phyloP scores from a whole-genome alignment of 2,888 invertebrate genomes.

The Lasius platythorax region DNA sequence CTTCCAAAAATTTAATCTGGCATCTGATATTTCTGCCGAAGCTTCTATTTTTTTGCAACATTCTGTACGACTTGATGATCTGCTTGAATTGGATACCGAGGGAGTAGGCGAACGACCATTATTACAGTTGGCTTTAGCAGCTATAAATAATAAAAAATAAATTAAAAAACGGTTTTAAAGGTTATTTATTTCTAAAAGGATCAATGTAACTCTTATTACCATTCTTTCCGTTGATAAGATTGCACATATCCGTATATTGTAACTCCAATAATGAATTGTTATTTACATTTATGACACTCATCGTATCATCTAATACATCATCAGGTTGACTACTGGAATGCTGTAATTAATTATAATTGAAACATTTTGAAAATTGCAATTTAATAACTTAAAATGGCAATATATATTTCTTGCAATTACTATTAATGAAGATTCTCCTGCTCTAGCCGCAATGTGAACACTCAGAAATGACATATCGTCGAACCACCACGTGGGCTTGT shows the following conservation, averaged over 20 bases:
- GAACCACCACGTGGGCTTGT: not conserved
- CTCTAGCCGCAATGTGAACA: not conserved
- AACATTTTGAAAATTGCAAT: not conserved
- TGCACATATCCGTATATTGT: not conserved
- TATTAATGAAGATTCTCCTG: not conserved
- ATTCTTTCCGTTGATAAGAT: not conserved
- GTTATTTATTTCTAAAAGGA: not conserved
- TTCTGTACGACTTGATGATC: not conserved
- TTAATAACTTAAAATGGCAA: not conserved
- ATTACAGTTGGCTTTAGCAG: not conserved
- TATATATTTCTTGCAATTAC: constrained; percentile 1
- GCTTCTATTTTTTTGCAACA: not conserved
- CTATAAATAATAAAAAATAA: not conserved
- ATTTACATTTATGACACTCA: not conserved
- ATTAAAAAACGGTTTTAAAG: constrained; percentile 1
- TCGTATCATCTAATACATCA: not conserved
- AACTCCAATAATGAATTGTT: not conserved
- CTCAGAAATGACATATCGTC: not conserved
- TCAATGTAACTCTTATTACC: not conserved
- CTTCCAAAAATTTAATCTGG: not conserved
- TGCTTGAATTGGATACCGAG: not conserved
- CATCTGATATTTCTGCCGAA: not conserved
- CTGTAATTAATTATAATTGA: not conserved
- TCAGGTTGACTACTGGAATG: not conserved
- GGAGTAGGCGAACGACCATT: not conserved